Evolutionary conservation across 2,888 invertebrate genomes (phyloP).

Genomic region (Drosophila nr. fundita): DNA sequence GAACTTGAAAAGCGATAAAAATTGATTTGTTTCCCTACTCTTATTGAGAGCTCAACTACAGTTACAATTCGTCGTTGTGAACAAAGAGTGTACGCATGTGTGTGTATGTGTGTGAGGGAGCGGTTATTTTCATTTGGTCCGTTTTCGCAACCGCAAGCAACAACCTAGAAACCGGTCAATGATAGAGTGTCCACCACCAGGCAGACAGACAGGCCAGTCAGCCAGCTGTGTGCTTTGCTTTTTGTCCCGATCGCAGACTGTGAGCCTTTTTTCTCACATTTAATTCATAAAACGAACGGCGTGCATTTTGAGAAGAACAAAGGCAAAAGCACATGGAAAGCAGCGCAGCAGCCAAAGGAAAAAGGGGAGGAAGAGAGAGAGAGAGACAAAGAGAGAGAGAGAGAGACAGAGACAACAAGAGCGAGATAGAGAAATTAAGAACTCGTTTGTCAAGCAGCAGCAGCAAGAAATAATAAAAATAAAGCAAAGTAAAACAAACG

Average conservation of each 20-base stretch:
- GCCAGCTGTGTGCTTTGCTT: slow-evolving; percentile 38
- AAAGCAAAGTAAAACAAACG: slow-evolving; percentile 38
- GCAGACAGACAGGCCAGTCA: not conserved
- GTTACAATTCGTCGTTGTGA: slow-evolving; percentile 7
- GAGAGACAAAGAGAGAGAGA: slow-evolving; percentile 1
- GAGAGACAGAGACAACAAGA: not conserved
- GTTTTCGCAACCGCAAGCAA: slow-evolving; percentile 15
- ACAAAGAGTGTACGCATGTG: slow-evolving; percentile 12
- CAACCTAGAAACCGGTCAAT: slow-evolving; percentile 48
- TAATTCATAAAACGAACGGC: slow-evolving; percentile 56
- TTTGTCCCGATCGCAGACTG: slow-evolving; percentile 22
- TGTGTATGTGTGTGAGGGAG: slow-evolving; percentile 9
- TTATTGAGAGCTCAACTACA: slow-evolving; percentile 2
- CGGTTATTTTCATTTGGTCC: slow-evolving; percentile 10
- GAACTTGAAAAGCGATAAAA: not conserved
- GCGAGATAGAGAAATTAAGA: slow-evolving; percentile 12
- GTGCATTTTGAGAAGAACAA: slow-evolving; percentile 50
- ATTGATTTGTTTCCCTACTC: not conserved
- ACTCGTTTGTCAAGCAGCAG: slow-evolving; percentile 51
- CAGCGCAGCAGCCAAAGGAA: not conserved
- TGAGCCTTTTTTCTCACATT: slow-evolving; percentile 49
- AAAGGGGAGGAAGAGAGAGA: not conserved
- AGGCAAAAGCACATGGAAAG: slow-evolving; percentile 17
- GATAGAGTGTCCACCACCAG: slow-evolving; percentile 22
- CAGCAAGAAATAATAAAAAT: slow-evolving; percentile 9